These are phyloP conservation scores for Gymnobelideus leadbeateri DNA, from an alignment of 2,113 vertebrate species.

Conservation along the genomic window DNA sequence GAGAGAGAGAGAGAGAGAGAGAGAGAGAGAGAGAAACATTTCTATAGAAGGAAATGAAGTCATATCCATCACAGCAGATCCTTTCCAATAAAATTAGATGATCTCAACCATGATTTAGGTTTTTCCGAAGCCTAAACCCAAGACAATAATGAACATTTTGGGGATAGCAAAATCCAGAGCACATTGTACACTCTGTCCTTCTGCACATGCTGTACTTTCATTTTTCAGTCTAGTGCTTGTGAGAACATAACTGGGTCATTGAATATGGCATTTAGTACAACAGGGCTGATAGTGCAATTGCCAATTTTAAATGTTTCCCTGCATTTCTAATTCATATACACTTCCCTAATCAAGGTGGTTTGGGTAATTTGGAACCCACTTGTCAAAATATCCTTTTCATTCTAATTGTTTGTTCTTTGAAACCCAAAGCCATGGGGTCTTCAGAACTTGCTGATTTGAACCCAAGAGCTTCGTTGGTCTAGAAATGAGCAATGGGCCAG, in stretches of 20 bases:
- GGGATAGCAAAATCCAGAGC: background rate
- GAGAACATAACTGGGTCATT: background rate
- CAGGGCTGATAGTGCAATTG: background rate
- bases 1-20: no score
- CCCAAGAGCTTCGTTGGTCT: background rate
- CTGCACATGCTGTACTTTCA: background rate
- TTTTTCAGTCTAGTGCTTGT: background rate
- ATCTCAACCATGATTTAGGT: background rate
- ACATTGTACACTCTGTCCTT: background rate
- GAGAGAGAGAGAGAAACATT: background rate
- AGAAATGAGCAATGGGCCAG: background rate
- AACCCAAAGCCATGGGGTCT: background rate
- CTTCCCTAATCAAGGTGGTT: background rate
- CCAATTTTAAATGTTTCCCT: background rate
- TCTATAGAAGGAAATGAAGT: constrained; percentile 3
- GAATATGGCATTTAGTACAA: background rate
- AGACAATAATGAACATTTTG: background rate
- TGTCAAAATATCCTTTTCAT: background rate
- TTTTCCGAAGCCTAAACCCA: background rate
- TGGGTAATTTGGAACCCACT: background rate
- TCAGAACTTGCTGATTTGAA: background rate
- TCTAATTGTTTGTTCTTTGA: background rate
- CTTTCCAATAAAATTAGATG: constrained; percentile 10
- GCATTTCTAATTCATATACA: background rate
- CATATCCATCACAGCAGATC: background rate